Conservation (phyloP, 2,113 vertebrate species). For the Nibea albiflora region DNA sequence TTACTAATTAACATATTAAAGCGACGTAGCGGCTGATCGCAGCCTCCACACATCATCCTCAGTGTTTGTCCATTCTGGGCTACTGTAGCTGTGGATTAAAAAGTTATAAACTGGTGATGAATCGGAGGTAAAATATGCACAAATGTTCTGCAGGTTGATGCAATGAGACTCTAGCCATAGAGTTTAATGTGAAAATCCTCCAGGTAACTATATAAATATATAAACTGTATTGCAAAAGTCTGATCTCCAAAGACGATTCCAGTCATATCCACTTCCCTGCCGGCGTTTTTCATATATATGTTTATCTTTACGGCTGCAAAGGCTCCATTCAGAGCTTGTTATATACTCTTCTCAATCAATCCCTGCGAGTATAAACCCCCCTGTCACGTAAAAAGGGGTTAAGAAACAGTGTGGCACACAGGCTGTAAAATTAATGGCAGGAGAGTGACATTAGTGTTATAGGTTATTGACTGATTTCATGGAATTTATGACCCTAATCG, state of each 20-base stretch:
- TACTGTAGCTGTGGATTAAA: too few relatives aligned
- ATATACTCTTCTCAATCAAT: conserved; percentile 78
- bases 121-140: neutral
- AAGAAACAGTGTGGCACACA: conserved; percentile 73
- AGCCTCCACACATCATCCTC: too few relatives aligned
- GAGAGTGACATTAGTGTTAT: conserved; percentile 83
- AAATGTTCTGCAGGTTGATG: neutral
- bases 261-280: neutral
- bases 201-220: neutral
- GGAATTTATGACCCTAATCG: conserved; percentile 84
- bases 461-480: conserved; percentile 83
- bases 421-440: conserved; percentile 79
- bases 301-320: conserved; percentile 58
- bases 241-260: too few relatives aligned
- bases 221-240: too few relatives aligned
- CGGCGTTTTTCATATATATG: conserved; percentile 6
- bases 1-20: too few relatives aligned
- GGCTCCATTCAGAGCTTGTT: conserved; percentile 62
- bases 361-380: conserved; percentile 52
- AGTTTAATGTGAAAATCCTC: neutral
- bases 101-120: too few relatives aligned
- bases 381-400: conserved; percentile 68
- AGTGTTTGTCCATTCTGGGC: too few relatives aligned
- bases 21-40: too few relatives aligned
- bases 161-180: neutral